Conservation (phyloP, 2,888 invertebrate species). For the Andrena fulva region DNA sequence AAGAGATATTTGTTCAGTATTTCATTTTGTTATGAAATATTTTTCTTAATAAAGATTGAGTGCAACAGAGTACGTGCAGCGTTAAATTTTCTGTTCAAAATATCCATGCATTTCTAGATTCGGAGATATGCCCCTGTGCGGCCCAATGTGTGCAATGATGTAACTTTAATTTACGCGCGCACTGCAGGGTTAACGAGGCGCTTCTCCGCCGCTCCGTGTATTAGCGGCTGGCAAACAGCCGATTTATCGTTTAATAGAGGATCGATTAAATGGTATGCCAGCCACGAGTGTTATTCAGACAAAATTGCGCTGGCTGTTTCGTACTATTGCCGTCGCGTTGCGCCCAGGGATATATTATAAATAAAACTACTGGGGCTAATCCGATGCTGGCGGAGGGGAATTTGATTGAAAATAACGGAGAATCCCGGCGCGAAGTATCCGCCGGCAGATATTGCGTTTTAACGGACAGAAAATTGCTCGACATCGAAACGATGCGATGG, state of each 20-base stretch:
- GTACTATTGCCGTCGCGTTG: background rate
- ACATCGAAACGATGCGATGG: background rate
- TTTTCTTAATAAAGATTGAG: no score
- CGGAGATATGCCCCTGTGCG: no score
- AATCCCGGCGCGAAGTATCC: background rate
- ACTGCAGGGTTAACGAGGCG: conserved; percentile 29
- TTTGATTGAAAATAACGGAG: conserved; percentile 19
- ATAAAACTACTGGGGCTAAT: conserved; percentile 6
- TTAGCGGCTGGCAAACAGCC: conserved; percentile 49
- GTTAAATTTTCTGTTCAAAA: no score
- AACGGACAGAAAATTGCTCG: conserved; percentile 23
- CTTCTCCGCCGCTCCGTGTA: conserved; percentile 21
- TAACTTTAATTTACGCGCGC: no score
- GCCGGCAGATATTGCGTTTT: conserved; percentile 23
- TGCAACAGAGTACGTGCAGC: no score
- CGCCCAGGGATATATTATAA: conserved; percentile 1
- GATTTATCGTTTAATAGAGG: conserved; percentile 56
- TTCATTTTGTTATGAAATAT: no score
- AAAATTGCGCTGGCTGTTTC: conserved; percentile 17
- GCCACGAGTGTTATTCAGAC: conserved; percentile 27
- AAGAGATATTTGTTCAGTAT: no score
- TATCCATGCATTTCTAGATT: no score
- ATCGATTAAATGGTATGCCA: conserved; percentile 24
- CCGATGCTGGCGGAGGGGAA: background rate
- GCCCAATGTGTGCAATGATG: conserved; percentile 21